Percentiles rank a stretch among this genome's conserved stretches.
Evolutionary conservation across 2,797 vertebrate genomes (phyloP).

Genomic region (Limnodromus scolopaceus): DNA sequence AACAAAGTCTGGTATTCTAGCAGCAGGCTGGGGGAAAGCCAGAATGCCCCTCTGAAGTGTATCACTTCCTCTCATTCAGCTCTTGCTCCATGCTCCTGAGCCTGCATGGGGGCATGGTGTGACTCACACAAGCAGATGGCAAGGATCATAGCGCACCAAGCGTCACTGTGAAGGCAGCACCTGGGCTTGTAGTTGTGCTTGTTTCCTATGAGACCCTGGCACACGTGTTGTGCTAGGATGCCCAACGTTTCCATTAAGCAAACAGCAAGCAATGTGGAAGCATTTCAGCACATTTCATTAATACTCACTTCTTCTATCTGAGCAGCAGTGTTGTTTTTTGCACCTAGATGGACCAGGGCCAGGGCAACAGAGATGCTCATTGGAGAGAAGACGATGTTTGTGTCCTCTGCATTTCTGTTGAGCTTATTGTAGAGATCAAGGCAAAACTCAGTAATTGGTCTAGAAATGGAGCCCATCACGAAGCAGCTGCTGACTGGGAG

Average conservation of each 20-base stretch:
- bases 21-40: not conserved
- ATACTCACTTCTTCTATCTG: slow-evolving; percentile 70
- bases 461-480: slow-evolving; percentile 48
- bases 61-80: not conserved
- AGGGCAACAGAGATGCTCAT: slow-evolving; percentile 69
- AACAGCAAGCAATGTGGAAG: not conserved
- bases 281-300: not conserved
- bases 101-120: rapidly evolving
- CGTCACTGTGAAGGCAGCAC: not conserved
- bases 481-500: not conserved
- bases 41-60: not conserved
- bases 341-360: slow-evolving; percentile 66
- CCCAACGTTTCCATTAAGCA: not conserved
- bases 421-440: slow-evolving; percentile 74
- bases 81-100: not conserved
- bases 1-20: not conserved
- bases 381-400: slow-evolving; percentile 76
- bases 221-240: rapidly evolving
- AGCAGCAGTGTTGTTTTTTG: slow-evolving; percentile 45
- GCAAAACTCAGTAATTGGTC: slow-evolving; percentile 61
- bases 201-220: not conserved
- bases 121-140: not conserved
- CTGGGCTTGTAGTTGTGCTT: not conserved
- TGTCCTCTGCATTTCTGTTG: slow-evolving; percentile 13
- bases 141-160: not conserved